Evolutionary conservation across 2,888 invertebrate species (phyloP).

Genomic region (Drosophila gaucha): DNA sequence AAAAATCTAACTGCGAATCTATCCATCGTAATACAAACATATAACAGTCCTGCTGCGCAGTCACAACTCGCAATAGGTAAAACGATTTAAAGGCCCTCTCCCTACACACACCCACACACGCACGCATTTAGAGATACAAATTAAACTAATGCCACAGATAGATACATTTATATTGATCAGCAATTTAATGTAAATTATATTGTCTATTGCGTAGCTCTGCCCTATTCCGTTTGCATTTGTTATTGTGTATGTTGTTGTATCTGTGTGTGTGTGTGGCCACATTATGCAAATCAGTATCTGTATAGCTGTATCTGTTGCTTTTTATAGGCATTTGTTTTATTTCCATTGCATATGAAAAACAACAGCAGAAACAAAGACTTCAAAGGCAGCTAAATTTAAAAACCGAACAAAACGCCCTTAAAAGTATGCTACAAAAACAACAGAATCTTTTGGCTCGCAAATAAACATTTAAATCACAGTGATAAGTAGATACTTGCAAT

Average conservation of each 20-base stretch:
- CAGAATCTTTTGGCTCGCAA: not conserved
- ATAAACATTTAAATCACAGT: not conserved
- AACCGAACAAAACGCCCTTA: conserved; percentile 7
- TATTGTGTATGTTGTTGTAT: conserved; percentile 27
- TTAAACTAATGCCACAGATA: conserved; percentile 72
- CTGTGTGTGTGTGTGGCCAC: conserved; percentile 29
- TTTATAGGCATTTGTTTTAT: conserved; percentile 74
- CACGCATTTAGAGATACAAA: conserved; percentile 56
- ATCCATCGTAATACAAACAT: not conserved
- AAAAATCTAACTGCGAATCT: conserved; percentile 45
- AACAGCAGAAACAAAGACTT: conserved; percentile 10
- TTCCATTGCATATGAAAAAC: conserved; percentile 40
- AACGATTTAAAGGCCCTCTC: conserved; percentile 51
- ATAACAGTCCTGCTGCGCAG: not conserved
- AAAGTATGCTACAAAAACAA: conserved; percentile 24
- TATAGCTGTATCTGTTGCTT: conserved; percentile 69
- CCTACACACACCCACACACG: conserved; percentile 10
- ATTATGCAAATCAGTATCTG: conserved; percentile 72
- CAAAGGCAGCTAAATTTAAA: conserved; percentile 4
- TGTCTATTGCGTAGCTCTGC: conserved; percentile 52
- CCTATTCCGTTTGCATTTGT: conserved; percentile 27
- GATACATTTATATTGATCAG: conserved; percentile 80
- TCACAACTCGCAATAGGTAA: conserved; percentile 49
- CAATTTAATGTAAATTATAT: conserved; percentile 79
- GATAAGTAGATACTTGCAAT: not conserved